Percentiles rank a stretch among this genome's conserved stretches.
These are phyloP conservation scores for Labeo calbasu DNA, from an alignment of 2,797 vertebrate genomes.

Conservation along the genomic window DNA sequence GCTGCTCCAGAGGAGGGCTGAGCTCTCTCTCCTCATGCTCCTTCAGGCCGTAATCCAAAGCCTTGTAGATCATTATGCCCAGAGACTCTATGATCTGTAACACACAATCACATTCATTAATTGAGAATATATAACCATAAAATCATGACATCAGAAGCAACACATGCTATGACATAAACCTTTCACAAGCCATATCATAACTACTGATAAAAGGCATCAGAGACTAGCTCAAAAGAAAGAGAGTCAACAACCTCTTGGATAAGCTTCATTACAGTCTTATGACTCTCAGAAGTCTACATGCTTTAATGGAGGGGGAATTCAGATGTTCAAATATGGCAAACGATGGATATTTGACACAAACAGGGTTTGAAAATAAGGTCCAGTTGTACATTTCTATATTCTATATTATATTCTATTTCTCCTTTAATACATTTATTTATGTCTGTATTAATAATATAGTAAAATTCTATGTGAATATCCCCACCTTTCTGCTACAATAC, in stretches of 20 bases:
- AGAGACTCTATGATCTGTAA: constrained; percentile 92
- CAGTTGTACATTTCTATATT: no score
- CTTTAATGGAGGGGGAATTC: constrained; percentile 1
- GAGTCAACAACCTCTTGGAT: constrained; percentile 5
- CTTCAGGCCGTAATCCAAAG: constrained; percentile 96
- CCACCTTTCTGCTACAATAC: no score
- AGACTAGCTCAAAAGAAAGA: constrained; percentile 1
- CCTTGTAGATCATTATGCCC: constrained; percentile 98
- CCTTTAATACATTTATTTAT: no score
- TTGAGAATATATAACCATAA: background rate
- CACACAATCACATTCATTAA: constrained; percentile 5
- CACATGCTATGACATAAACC: background rate
- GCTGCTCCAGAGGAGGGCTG: constrained; percentile 90
- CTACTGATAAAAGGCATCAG: constrained; percentile 24
- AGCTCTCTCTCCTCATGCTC: constrained; percentile 95
- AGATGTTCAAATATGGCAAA: background rate
- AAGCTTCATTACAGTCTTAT: constrained; percentile 22
- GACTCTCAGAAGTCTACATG: constrained; percentile 21
- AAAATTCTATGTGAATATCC: no score
- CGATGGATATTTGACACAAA: background rate
- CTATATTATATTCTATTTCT: no score
- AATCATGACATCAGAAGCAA: background rate
- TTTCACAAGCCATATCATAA: constrained; percentile 6
- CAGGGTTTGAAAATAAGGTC: background rate
- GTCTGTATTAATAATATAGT: no score